Base-by-base conservation (phyloP, 2,888 invertebrate genomes). In the Agonopterix heracliana region DNA sequence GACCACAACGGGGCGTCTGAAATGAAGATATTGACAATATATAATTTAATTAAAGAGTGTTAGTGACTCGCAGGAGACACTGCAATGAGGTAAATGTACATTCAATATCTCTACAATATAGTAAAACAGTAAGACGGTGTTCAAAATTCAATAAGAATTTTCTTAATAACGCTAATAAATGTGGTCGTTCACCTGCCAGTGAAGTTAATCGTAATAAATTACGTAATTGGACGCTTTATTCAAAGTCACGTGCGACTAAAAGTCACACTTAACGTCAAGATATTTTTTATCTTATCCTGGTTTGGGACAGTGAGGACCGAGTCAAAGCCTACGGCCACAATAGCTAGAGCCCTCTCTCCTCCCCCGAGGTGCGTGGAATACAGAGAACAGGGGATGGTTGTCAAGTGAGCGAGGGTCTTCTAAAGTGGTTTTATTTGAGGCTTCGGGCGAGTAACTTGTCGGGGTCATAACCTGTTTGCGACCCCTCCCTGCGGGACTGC, bases 381-480 rank as follows among this genome's bases (percentile, higher is more conserved):
- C 50, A 45, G 52, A 55, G 47, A 46, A 42, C 43, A 57, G 64
- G 71, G 67, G 71, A 55, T 54, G 54, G 56, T 61, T 61, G 54
- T 64, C 61, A 65, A 62, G 59, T 57, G 54, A 59, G 59, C 58
- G 60, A 65, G 63, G 82, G 56, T 80, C 84, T 79, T 68, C 50
- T 44, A 59, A 53, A 54, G 56, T 83, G 81, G 87, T 68, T 70
- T 66, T 63, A 68, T 73, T 64, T 68, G 73, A 80, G 75, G 79
- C 81, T 82, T 78, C 78, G 78, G 81, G 78, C 85, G 77, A 86
- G 85, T 83, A 82, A 85, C 83, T 87, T 81, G 86, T 84, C 83
- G 85, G 81, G 87, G 87, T 87, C 87, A 87, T 85, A 87, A 86
- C 87, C 87, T 87, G 87, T 86, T 86, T 84, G 84, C 83, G 87